Base-by-base conservation (phyloP, 2,797 vertebrate genomes). In the Podarcis lilfordi region DNA sequence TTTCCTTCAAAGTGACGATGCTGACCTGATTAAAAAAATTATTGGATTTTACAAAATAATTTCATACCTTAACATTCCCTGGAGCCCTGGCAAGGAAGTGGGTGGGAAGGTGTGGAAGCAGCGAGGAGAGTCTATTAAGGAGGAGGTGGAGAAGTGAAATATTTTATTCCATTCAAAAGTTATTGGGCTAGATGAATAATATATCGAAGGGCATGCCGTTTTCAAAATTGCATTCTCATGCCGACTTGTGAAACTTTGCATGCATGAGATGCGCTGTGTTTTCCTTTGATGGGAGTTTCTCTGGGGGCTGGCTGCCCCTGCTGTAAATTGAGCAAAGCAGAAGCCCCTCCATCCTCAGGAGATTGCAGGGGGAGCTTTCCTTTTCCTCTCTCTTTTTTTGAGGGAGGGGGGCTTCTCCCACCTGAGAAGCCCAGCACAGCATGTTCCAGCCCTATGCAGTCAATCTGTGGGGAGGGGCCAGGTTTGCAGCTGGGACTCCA, bases 11-110 rank as follows among this genome's bases (percentile, higher is more conserved):
- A 95, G 96, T 96, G 97, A 95, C 93, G 95, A 97, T 96, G 95
- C 94, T 95, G 93, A 96, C 96, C 96, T 96, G 96, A 98, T 98
- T 98, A 97, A 97, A 98, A 95, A 96, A 97, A 95, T 97, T 97
- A 98, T 97, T 98, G 96, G 96, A 97, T 97, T 97, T 97, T 91
- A 96, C 90, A 93, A 96, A 96, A 97, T 96, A 95, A 96, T 97
- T 96, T 96, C 91, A 95, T 93, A 94, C 82, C 91, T 86, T 91
- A 90, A 68, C 80, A 93, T 95, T 94, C 92, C 95, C 75, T 35
- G 89, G 94, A 96, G 91, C 92, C 89, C 89, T 87, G 80, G 89
- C 80, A 86, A 92, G 90, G 35, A 19, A 45, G 81, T 84, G 21
- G 88, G 80, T 80, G 84, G 86, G 40, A 0, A 80, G 40, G 80